Percentiles rank a stretch among this genome's conserved stretches.
phyloP scores from a whole-genome alignment of 2,797 vertebrate species.

The Micrastur ruficollis region DNA sequence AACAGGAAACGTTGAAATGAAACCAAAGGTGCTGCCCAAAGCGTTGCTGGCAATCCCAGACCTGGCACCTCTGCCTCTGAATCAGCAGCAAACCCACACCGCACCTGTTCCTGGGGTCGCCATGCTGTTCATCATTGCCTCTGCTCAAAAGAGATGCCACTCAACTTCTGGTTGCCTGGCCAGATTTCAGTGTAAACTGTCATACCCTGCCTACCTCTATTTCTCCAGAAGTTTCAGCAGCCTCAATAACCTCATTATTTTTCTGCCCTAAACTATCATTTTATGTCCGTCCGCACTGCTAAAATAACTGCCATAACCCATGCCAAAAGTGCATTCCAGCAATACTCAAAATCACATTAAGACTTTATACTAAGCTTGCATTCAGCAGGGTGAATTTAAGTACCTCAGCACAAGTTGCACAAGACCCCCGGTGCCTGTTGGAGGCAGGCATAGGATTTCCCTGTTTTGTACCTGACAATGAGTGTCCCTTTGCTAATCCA shows the following conservation, averaged over 20 bases:
- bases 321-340: not conserved
- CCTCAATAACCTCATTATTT: not conserved
- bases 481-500: not conserved
- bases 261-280: not conserved
- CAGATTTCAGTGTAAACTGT: not conserved
- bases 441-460: not conserved
- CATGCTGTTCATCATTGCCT: accelerated
- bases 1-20: not conserved
- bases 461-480: not conserved
- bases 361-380: not conserved
- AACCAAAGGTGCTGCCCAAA: not conserved
- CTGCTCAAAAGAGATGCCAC: not conserved
- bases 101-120: not conserved
- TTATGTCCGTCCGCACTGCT: not conserved
- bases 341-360: not conserved
- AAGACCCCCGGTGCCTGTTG: accelerated
- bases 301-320: not conserved
- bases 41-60: not conserved
- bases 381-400: not conserved
- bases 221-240: not conserved
- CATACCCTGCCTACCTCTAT: not conserved
- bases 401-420: not conserved
- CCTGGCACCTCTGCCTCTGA: not conserved
- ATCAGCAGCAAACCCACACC: not conserved
- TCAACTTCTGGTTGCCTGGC: not conserved